Percentiles rank a stretch among this genome's conserved stretches.
phyloP scores from a whole-genome alignment of 1,140 invertebrate genomes.

The Zaprionus nigranus region DNA sequence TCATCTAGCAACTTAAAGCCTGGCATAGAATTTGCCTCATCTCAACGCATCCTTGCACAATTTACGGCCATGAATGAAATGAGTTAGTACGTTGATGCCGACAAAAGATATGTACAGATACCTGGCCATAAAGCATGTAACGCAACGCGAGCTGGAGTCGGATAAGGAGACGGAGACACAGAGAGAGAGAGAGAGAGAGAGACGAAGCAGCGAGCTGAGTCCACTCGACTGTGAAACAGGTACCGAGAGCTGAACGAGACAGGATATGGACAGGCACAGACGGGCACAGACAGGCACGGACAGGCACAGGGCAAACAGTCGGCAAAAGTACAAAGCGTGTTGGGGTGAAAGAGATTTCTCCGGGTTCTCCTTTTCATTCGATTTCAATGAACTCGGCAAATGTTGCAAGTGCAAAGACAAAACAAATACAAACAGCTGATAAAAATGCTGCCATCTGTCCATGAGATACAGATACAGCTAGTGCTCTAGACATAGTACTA shows the following conservation, averaged over 20 bases:
- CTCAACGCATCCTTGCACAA: conserved; percentile 62
- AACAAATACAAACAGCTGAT: conserved; percentile 76
- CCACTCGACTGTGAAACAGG: conserved; percentile 80
- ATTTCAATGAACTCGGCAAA: conserved; percentile 76
- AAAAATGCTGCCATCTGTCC: conserved; percentile 71
- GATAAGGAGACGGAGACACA: neutral
- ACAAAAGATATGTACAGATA: conserved; percentile 63
- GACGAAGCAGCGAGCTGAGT: conserved; percentile 33
- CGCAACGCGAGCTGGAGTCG: conserved; percentile 12
- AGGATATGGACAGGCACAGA: conserved; percentile 48
- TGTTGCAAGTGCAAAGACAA: conserved; percentile 68
- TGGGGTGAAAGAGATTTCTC: conserved; percentile 70
- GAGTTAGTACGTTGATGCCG: conserved; percentile 70
- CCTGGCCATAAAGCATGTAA: conserved; percentile 68
- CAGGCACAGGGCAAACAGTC: conserved; percentile 59
- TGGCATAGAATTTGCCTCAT: conserved; percentile 29
- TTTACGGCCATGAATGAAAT: conserved; percentile 76
- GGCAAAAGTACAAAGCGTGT: conserved; percentile 74
- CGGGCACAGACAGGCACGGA: conserved; percentile 35
- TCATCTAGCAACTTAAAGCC: conserved; percentile 5
- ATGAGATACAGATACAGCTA: conserved; percentile 39
- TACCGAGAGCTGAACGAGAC: conserved; percentile 50
- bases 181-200: neutral
- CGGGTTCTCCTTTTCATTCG: conserved; percentile 63
- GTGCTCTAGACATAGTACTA: conserved; percentile 29